phyloP scores from a whole-genome alignment of 2,888 invertebrate genomes.

The Xestobium rufovillosum region DNA sequence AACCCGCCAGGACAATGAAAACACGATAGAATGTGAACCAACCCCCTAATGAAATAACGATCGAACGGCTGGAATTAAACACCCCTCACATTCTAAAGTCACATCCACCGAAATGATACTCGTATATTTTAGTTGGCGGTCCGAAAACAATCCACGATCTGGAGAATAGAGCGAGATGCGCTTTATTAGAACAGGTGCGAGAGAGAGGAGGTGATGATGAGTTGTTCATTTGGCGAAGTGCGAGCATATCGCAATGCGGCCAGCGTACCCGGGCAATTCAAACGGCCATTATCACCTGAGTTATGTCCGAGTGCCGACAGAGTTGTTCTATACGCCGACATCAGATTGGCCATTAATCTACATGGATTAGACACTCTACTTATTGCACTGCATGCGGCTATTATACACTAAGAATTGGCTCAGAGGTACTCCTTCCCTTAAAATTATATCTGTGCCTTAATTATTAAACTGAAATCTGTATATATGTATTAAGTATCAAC shows the following conservation, averaged over 20 bases:
- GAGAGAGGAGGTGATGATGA: conserved; percentile 36
- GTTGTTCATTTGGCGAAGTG: conserved; percentile 42
- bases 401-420: no score
- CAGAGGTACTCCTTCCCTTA: no score
- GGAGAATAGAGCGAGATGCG: conserved; percentile 27
- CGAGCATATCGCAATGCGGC: conserved; percentile 42
- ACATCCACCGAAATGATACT: conserved; percentile 34
- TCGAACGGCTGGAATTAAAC: conserved; percentile 24
- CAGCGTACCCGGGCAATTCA: conserved; percentile 39
- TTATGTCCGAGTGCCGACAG: conserved; percentile 43
- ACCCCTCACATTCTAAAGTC: conserved; percentile 32
- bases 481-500: no score
- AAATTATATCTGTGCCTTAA: no score
- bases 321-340: conserved; percentile 40
- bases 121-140: conserved; percentile 37
- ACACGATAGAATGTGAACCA: conserved; percentile 34
- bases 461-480: no score
- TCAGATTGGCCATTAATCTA: conserved; percentile 38
- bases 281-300: conserved; percentile 45
- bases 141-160: conserved; percentile 40
- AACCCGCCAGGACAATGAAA: conserved; percentile 37
- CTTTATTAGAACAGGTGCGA: conserved; percentile 27
- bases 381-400: no score
- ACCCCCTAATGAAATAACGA: conserved; percentile 19
- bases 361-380: conserved; percentile 36